Evolutionary conservation across 2,888 invertebrate species (phyloP), one percentile per base, ranked within the genome.

Genomic region (Furcula furcula): DNA sequence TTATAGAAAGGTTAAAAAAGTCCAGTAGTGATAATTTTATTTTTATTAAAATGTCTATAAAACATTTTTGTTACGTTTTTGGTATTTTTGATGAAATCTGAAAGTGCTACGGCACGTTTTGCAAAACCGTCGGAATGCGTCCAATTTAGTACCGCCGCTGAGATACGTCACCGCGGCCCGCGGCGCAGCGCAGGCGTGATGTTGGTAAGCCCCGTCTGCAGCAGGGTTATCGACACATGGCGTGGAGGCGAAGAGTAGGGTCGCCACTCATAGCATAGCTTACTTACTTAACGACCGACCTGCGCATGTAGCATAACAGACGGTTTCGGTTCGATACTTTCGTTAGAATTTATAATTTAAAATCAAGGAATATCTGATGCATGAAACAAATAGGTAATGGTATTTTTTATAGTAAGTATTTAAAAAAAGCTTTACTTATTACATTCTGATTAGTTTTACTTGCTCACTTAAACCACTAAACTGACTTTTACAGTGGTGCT

Each of bases 201-300:
- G 79, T 75, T 72, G 70, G 70, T 75, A 68, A 71, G 65, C 67
- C 70, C 69, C 52, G 59, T 58, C 67, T 69, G 65, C 66, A 69
- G 75, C 79, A 82, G 86, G 86, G 87, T 87, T 87, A 87, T 87
- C 87, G 87, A 87, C 87, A 86, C 82, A 80, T 60, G 56, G 57
- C 55, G 58, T 61, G 65, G 67, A 66, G 73, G 70, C 59, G 64
- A 65, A 46, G 45, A 60, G 74, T 75, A 77, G 82, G 84, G 82
- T 79, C 79, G 66, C 58, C 55, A 61, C 51, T 51, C 16, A 16
- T 46, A 39, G 37, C 16, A 16, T 46, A 39, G 37, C 27, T 48
- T 55, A 46, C 38, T 54, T 46, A 41, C 27, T 48, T 55, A 46
- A 37, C 52, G 45, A 41, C 49, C 51, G 55, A 56, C 59, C 61